Evolutionary conservation across 2,888 invertebrate genomes (phyloP).

Genomic region (Palloptera scutellata): DNA sequence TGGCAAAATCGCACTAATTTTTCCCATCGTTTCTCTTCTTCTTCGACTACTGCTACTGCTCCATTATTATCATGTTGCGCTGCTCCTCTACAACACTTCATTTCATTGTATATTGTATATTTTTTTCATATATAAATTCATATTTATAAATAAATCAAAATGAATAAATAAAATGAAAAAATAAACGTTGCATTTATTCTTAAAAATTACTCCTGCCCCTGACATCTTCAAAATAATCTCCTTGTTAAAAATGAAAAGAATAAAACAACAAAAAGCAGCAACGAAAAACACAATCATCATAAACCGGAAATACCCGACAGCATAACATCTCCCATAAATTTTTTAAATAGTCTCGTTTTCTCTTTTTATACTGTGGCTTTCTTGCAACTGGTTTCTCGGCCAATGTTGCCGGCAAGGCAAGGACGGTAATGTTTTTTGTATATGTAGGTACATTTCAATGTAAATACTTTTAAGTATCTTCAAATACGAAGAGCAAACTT

Average conservation of each 20-base stretch:
- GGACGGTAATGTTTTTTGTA: background rate
- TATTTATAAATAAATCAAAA: no score
- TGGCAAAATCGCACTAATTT: no score
- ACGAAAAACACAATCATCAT: conserved; percentile 53
- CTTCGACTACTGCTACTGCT: no score
- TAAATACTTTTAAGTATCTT: conserved; percentile 53
- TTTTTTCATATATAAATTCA: no score
- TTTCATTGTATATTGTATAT: no score
- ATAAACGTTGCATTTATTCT: no score
- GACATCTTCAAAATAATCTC: conserved; percentile 25
- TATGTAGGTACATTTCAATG: conserved; percentile 30
- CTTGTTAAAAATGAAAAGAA: conserved; percentile 23
- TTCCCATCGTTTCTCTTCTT: no score
- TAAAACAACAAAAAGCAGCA: no score
- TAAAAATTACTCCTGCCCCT: no score
- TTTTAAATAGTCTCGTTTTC: conserved; percentile 54
- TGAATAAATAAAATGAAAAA: no score
- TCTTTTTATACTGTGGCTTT: conserved; percentile 46
- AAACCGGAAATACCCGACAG: conserved; percentile 58
- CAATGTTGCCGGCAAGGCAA: background rate
- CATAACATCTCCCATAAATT: conserved; percentile 57
- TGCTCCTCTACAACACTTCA: no score
- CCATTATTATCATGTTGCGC: no score
- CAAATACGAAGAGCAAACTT: conserved; percentile 45
- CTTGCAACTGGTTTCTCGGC: conserved; percentile 19